These are phyloP conservation scores for Neuroterus valhalla DNA, from an alignment of 1,140 invertebrate species.

Conservation along the genomic window DNA sequence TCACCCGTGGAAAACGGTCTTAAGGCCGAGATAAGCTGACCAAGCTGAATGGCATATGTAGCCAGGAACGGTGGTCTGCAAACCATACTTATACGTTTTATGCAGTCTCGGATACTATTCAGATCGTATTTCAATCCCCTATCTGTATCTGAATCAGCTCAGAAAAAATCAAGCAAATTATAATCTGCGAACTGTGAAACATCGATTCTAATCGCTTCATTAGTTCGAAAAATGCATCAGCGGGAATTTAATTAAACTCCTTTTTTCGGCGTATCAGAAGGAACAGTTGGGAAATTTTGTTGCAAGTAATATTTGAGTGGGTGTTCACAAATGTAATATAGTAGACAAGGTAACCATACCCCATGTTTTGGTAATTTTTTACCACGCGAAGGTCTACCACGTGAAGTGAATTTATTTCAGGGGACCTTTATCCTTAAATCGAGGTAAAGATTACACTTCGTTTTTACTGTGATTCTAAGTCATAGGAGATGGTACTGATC, in stretches of 20 bases:
- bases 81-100: conserved; percentile 6
- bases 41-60: conserved; percentile 53
- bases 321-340: no score
- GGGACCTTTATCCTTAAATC: no score
- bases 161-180: conserved; percentile 5
- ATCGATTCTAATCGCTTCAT: background rate
- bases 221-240: background rate
- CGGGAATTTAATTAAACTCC: background rate
- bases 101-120: conserved; percentile 21
- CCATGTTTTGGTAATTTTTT: no score
- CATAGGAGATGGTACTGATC: background rate
- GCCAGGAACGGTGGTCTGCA: background rate
- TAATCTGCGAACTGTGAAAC: conserved; percentile 6
- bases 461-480: no score
- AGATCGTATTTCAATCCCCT: conserved; percentile 27
- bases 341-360: no score
- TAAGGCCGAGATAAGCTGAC: conserved; percentile 51
- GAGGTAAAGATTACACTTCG: no score
- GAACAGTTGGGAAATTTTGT: no score
- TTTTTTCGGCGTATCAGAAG: no score
- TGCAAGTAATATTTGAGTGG: no score
- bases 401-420: no score
- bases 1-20: conserved; percentile 51
- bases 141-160: conserved; percentile 15
- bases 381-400: no score